Evolutionary conservation across 2,113 vertebrate genomes (phyloP).

Genomic region (Dipodomys stephensi): DNA sequence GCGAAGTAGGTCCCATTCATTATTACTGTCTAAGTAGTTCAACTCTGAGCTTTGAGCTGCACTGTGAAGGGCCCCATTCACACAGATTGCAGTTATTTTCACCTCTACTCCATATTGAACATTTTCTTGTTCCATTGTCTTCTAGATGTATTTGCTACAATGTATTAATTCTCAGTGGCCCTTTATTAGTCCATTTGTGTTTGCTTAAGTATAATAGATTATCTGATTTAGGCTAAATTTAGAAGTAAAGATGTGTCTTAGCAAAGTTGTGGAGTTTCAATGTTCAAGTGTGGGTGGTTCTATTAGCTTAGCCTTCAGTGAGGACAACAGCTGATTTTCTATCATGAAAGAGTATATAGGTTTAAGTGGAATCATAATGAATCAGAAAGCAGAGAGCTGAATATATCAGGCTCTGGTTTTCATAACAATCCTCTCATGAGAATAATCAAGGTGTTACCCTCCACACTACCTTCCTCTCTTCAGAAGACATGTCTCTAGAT

Average conservation of each 20-base stretch:
- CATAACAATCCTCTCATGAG: neutral
- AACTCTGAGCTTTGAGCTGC: neutral
- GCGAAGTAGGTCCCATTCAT: fast-evolving
- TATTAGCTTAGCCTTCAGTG: neutral
- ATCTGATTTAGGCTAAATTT: neutral
- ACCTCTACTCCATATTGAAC: neutral
- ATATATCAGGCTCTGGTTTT: neutral
- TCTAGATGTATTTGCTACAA: neutral
- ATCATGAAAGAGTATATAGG: no score
- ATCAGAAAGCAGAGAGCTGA: no score
- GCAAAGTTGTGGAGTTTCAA: neutral
- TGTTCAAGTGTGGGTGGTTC: neutral
- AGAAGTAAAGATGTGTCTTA: neutral
- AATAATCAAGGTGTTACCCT: neutral
- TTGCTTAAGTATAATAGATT: neutral
- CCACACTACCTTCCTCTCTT: no score
- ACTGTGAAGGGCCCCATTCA: neutral
- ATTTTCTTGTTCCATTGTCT: neutral
- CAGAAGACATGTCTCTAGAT: no score
- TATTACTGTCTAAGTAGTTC: neutral
- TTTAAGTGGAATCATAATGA: neutral
- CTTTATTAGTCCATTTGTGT: neutral
- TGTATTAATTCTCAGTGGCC: neutral
- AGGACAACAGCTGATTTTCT: fast-evolving
- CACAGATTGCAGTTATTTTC: neutral